Evolutionary conservation across 2,113 vertebrate species (phyloP).

Genomic region (Maccullochella peelii): DNA sequence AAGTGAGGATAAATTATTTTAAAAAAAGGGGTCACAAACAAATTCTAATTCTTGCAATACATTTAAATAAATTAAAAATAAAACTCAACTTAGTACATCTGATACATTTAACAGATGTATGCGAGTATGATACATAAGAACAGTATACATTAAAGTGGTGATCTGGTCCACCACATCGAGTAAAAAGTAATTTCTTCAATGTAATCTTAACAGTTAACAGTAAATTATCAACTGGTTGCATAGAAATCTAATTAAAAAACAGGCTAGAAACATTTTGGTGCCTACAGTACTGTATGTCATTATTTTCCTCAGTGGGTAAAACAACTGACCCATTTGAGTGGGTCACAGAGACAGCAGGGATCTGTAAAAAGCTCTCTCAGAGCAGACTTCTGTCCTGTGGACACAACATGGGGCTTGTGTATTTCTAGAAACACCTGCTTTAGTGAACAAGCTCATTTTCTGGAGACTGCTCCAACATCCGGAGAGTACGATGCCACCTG

Average conservation of each 20-base stretch:
- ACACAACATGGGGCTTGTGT: slow-evolving; percentile 27
- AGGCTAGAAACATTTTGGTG: neutral
- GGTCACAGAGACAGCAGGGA: slow-evolving; percentile 36
- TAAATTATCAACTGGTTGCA: neutral
- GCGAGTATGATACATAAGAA: neutral
- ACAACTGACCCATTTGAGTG: slow-evolving; percentile 34
- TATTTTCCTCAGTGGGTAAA: neutral
- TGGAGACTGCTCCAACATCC: slow-evolving; percentile 50
- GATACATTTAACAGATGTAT: neutral
- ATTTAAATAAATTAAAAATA: neutral
- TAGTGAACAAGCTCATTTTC: slow-evolving; percentile 50
- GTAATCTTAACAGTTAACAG: too few species aligned
- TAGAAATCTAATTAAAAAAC: neutral
- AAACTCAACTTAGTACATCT: neutral
- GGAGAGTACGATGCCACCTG: slow-evolving; percentile 67
- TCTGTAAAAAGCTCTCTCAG: slow-evolving; percentile 20
- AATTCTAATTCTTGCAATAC: neutral
- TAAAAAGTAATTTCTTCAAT: neutral
- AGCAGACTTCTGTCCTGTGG: slow-evolving; percentile 21
- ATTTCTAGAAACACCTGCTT: slow-evolving; percentile 55
- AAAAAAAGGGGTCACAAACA: neutral
- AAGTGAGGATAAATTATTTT: neutral
- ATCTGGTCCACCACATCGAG: neutral
- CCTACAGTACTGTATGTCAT: neutral
- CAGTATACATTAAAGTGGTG: neutral